These are phyloP conservation scores for Reticulitermes speratus DNA, from an alignment of 1,140 invertebrate genomes.

Conservation along the genomic window DNA sequence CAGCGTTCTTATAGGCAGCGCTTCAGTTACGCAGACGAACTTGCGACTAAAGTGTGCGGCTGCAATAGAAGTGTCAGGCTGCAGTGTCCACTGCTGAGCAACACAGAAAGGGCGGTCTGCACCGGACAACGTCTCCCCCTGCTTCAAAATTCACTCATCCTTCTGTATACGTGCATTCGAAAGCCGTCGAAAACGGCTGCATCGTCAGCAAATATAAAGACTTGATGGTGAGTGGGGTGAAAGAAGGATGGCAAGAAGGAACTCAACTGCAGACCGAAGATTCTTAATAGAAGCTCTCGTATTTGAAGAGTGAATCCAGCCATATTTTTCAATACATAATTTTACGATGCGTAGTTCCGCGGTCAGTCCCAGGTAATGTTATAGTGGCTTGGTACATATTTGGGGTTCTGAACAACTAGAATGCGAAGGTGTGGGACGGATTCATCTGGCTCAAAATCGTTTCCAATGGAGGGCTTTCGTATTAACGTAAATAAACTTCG, in stretches of 20 bases:
- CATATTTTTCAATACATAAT: neutral
- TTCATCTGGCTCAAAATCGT: too few species aligned
- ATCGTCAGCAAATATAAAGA: neutral
- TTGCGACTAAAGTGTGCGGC: neutral
- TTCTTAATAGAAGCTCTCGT: neutral
- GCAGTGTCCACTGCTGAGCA: neutral
- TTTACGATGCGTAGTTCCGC: too few species aligned
- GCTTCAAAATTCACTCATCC: neutral
- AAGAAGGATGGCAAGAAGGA: neutral
- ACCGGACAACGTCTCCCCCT: neutral
- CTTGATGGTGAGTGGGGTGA: neutral
- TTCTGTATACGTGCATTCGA: neutral
- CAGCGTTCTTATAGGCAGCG: neutral
- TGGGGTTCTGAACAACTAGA: too few species aligned
- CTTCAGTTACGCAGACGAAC: neutral
- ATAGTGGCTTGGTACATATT: too few species aligned
- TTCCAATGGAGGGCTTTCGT: neutral
- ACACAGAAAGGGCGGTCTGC: neutral
- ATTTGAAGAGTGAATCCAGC: neutral
- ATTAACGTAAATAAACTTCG: neutral
- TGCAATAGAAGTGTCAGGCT: neutral
- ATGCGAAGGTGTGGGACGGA: too few species aligned
- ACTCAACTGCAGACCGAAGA: neutral
- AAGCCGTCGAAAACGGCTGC: neutral
- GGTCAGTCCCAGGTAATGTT: too few species aligned